phyloP scores from a whole-genome alignment of 2,797 vertebrate genomes.

The Neostethus bicornis region DNA sequence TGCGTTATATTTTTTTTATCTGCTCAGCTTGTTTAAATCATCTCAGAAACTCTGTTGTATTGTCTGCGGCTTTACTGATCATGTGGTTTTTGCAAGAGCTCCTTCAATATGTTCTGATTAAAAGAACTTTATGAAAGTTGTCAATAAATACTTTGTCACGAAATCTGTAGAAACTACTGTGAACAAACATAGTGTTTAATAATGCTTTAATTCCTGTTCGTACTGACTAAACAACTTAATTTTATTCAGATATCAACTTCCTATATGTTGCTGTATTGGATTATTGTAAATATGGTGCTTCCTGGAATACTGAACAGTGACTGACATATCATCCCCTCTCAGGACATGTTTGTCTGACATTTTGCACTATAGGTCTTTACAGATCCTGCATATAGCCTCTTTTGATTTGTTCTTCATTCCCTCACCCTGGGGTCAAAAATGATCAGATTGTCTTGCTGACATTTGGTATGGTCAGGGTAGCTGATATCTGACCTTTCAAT shows the following conservation, averaged over 20 bases:
- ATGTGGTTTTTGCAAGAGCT: too few species aligned
- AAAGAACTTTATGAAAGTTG: too few species aligned
- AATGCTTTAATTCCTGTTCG: too few species aligned
- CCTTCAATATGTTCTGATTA: too few species aligned
- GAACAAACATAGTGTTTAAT: too few species aligned
- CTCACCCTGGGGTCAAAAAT: conserved; percentile 49
- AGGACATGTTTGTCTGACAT: conserved; percentile 63
- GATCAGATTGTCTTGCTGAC: conserved; percentile 69
- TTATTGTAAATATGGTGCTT: conserved; percentile 7
- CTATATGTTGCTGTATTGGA: neutral
- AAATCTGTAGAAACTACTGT: too few species aligned
- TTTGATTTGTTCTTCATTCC: conserved; percentile 48
- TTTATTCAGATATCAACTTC: conserved; percentile 1
- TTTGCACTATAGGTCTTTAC: conserved; percentile 50
- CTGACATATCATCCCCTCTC: conserved; percentile 48
- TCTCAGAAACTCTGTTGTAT: too few species aligned
- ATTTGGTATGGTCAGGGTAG: conserved; percentile 67
- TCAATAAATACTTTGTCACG: too few species aligned
- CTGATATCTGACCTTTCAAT: conserved; percentile 72
- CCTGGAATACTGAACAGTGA: conserved; percentile 51
- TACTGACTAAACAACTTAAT: too few species aligned
- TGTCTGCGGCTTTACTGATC: too few species aligned
- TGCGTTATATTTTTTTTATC: too few species aligned
- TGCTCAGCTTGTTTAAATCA: too few species aligned
- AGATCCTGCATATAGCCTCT: conserved; percentile 44